phyloP scores from a whole-genome alignment of 2,113 vertebrate species.

The Psittacara wagleri region DNA sequence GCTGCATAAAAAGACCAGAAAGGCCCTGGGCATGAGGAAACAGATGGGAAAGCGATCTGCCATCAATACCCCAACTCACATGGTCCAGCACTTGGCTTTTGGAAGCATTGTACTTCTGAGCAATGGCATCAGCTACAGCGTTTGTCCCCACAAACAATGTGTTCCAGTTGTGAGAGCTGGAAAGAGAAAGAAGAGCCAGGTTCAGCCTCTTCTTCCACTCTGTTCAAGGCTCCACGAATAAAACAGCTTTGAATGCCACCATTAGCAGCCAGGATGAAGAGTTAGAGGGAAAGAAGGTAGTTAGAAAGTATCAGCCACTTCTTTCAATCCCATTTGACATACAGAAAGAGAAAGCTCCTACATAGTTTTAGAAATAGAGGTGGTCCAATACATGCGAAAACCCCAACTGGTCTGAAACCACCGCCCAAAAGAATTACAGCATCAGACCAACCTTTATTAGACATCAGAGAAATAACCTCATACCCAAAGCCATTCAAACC shows the following conservation, averaged over 20 bases:
- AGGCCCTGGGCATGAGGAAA: background rate
- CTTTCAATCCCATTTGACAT: background rate
- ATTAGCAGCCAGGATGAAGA: background rate
- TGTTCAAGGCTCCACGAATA: background rate
- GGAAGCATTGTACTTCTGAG: conserved; percentile 90
- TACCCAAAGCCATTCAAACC: background rate
- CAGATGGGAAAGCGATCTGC: background rate
- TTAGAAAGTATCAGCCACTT: background rate
- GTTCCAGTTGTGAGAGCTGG: conserved; percentile 97
- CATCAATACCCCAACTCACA: conserved; percentile 74
- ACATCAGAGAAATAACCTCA: background rate
- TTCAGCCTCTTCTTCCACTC: background rate
- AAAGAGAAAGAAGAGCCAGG: background rate
- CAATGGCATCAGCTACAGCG: conserved; percentile 90
- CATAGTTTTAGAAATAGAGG: background rate
- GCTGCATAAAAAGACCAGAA: background rate
- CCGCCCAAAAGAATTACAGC: background rate
- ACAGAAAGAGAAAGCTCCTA: background rate
- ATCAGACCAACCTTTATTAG: background rate
- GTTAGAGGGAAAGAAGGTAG: background rate
- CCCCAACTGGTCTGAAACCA: background rate
- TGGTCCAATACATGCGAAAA: background rate
- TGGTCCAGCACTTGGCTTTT: conserved; percentile 96
- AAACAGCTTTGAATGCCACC: background rate
- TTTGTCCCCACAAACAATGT: conserved; percentile 90